phyloP scores from a whole-genome alignment of 1,140 invertebrate genomes.

The Pseudomyrmex pallidus region DNA sequence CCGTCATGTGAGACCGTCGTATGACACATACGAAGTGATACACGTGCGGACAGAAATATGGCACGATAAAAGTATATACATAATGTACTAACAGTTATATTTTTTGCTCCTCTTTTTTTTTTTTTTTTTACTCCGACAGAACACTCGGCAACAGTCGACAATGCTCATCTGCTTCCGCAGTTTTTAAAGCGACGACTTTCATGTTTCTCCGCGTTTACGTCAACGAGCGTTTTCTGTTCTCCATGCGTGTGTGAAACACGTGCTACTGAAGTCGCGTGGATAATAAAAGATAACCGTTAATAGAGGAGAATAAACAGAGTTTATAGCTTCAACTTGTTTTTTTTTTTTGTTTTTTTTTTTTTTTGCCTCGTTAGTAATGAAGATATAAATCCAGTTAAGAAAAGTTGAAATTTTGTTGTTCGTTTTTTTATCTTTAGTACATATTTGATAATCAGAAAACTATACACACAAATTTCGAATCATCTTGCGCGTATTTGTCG shows the following conservation, averaged over 20 bases:
- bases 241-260: conserved; percentile 20
- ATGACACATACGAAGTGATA: conserved; percentile 29
- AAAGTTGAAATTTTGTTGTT: neutral
- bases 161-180: conserved; percentile 50
- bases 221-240: conserved; percentile 57
- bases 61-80: conserved; percentile 47
- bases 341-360: neutral
- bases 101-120: neutral
- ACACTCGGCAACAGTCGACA: conserved; percentile 48
- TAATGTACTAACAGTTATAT: conserved; percentile 40
- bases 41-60: conserved; percentile 15
- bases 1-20: conserved; percentile 21
- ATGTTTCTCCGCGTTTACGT: conserved; percentile 35
- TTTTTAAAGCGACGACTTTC: conserved; percentile 69
- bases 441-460: neutral
- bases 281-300: conserved; percentile 5
- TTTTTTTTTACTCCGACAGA: conserved; percentile 32
- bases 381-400: neutral
- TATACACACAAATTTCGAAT: neutral
- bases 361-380: neutral
- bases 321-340: neutral
- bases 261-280: conserved; percentile 34
- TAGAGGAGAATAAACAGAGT: neutral
- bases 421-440: neutral
- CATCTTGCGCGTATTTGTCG: neutral